Conservation (phyloP, 2,797 vertebrate species). For the Naso thynnoides region DNA sequence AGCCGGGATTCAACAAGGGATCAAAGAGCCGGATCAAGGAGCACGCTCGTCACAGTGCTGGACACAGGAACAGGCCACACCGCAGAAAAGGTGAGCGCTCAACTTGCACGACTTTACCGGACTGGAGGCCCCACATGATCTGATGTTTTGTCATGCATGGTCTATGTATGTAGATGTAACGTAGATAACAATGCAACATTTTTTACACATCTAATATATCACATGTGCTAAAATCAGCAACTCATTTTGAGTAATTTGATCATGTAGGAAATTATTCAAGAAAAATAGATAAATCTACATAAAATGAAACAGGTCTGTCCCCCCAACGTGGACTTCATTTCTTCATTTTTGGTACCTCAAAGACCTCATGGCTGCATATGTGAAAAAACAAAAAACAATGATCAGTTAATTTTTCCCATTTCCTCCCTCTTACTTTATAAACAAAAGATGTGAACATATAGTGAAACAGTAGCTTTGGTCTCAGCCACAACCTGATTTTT, state of each 20-base stretch:
- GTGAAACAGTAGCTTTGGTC: neutral
- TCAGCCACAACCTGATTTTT: neutral
- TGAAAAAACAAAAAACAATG: neutral
- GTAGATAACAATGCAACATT: neutral
- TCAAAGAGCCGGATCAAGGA: constrained; percentile 70
- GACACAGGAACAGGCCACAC: constrained; percentile 73
- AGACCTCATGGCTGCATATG: neutral
- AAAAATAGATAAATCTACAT: neutral
- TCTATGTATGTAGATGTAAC: neutral
- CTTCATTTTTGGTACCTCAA: neutral
- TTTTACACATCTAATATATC: neutral
- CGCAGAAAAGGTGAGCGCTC: constrained; percentile 85
- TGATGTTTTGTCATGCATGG: neutral
- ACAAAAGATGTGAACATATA: neutral
- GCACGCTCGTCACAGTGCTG: constrained; percentile 61
- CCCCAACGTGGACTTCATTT: neutral
- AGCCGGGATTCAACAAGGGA: constrained; percentile 58
- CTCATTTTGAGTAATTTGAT: neutral
- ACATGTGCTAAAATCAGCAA: neutral
- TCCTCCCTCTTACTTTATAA: neutral
- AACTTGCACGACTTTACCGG: neutral
- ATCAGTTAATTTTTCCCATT: neutral
- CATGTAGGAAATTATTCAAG: neutral
- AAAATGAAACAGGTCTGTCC: neutral
- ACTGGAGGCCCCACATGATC: neutral